These are phyloP conservation scores for Pheucticus melanocephalus DNA, from an alignment of 2,113 vertebrate species.

Conservation along the genomic window DNA sequence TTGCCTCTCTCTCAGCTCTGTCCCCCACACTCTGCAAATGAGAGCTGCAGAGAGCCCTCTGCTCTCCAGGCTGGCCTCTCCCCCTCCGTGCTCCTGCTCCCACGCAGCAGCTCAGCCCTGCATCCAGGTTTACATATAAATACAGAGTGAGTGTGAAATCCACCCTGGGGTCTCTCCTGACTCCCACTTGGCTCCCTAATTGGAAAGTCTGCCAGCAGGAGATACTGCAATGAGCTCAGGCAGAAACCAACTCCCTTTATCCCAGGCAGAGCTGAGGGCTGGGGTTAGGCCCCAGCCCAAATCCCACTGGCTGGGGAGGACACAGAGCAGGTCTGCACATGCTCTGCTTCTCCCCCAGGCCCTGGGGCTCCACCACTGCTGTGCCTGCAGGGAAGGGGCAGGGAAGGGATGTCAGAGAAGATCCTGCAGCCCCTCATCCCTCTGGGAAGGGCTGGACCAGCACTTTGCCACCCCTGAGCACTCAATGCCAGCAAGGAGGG, in stretches of 20 bases:
- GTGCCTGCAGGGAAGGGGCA: background rate
- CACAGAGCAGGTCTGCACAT: background rate
- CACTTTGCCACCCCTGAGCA: background rate
- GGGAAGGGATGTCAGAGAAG: background rate
- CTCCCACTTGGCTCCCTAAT: slow-evolving; percentile 59
- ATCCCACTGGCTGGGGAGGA: background rate
- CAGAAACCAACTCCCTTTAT: slow-evolving; percentile 38
- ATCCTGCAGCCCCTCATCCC: background rate
- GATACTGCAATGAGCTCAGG: slow-evolving; percentile 41
- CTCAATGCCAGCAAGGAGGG: background rate
- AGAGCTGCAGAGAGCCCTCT: slow-evolving; percentile 19
- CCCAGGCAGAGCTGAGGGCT: background rate
- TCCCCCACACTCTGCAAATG: background rate
- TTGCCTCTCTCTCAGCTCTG: background rate
- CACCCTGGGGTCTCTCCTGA: slow-evolving; percentile 59
- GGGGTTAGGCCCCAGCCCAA: background rate
- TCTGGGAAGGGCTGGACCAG: background rate
- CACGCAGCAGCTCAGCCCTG: slow-evolving; percentile 45
- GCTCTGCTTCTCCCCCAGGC: background rate
- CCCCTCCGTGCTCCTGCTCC: background rate
- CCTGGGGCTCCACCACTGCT: background rate
- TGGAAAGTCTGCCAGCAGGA: slow-evolving; percentile 61
- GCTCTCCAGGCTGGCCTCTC: background rate
- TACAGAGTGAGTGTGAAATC: slow-evolving; percentile 60
- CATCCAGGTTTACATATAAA: slow-evolving; percentile 58